Percentiles rank a stretch among this genome's conserved stretches.
phyloP scores from a whole-genome alignment of 2,797 vertebrate genomes.

The Lepus townsendii region DNA sequence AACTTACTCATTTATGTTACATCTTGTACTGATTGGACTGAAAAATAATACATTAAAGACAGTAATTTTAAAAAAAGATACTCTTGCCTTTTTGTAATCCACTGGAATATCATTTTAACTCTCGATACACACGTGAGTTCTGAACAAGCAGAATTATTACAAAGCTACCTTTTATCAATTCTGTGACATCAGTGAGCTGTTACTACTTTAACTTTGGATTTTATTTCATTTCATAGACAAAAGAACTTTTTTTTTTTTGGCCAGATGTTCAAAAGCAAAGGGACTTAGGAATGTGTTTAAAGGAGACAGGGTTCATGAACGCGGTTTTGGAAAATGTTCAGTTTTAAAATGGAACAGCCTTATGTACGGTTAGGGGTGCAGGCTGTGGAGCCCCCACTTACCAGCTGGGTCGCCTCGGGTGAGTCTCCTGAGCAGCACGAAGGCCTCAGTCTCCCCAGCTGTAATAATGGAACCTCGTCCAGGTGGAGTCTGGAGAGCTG shows the following conservation, averaged over 20 bases:
- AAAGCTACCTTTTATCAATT: constrained; percentile 36
- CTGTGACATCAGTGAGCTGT: constrained; percentile 2
- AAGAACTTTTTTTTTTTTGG: constrained; percentile 1
- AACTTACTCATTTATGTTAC: constrained; percentile 45
- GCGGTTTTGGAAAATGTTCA: background rate
- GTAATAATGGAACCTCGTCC: background rate
- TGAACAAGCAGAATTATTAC: constrained; percentile 38
- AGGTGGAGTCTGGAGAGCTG: background rate
- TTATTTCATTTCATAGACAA: background rate
- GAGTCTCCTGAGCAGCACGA: constrained; percentile 52
- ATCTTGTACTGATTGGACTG: constrained; percentile 38
- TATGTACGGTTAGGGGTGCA: background rate
- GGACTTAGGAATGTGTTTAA: background rate
- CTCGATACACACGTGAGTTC: constrained; percentile 22
- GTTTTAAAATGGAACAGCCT: background rate
- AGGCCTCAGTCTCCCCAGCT: constrained; percentile 21
- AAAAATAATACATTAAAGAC: constrained; percentile 46
- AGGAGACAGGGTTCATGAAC: background rate
- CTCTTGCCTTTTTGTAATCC: constrained; percentile 45
- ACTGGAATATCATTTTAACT: constrained; percentile 37
- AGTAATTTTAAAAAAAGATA: constrained; percentile 1
- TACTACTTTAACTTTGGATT: constrained; percentile 40
- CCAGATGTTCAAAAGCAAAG: constrained; percentile 35
- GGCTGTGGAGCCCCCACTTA: background rate
- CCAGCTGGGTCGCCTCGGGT: background rate